These are phyloP conservation scores for Morus bassanus DNA, from an alignment of 2,797 vertebrate species.

Conservation along the genomic window DNA sequence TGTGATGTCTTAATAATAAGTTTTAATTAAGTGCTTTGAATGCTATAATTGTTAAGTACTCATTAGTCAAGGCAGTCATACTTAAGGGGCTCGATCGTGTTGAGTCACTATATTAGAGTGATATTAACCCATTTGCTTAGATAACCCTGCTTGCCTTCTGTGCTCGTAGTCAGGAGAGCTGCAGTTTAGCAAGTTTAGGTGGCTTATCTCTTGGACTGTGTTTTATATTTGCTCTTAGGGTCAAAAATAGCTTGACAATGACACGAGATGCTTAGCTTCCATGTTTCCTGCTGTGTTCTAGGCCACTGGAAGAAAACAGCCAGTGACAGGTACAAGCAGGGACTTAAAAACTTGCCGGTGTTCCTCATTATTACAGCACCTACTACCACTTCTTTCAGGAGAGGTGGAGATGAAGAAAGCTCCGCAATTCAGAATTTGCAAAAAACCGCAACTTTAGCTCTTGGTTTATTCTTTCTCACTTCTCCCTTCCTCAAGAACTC, in stretches of 20 bases:
- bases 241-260: neutral
- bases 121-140: neutral
- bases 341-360: neutral
- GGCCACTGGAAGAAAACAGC: neutral
- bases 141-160: neutral
- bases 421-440: neutral
- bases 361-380: neutral
- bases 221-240: neutral
- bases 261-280: neutral
- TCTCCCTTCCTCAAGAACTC: neutral
- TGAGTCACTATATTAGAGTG: neutral
- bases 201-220: neutral
- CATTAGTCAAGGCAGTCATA: neutral
- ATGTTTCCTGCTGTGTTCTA: neutral
- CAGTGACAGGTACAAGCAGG: neutral
- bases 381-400: neutral
- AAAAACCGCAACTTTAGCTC: neutral
- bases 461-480: neutral
- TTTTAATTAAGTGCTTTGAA: conserved; percentile 17
- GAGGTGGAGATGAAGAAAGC: neutral
- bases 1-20: neutral
- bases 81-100: neutral
- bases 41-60: neutral
- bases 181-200: neutral
- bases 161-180: neutral